Evolutionary conservation across 1,140 invertebrate genomes (phyloP), one percentile per base, ranked within the genome.

Genomic region (Heliconius hermathena): DNA sequence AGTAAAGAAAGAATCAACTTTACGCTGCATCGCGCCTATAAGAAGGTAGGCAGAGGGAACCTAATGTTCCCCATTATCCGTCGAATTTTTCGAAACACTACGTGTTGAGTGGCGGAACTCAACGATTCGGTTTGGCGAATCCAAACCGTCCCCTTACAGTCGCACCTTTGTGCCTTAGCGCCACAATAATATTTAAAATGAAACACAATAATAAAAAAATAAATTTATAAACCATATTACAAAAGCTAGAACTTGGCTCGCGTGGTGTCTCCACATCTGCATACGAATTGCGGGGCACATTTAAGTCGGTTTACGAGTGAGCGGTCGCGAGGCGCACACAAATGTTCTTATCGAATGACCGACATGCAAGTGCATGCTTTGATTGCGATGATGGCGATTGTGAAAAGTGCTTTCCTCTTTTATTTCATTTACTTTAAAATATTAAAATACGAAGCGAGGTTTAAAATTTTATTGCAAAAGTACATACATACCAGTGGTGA

Each of bases 201-300:
- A 46, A 46, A 46, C 16, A 52, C 49, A 52, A 52, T 1, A n/a
- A n/a, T 57, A 11, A 57, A 57, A 57, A n/a, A 57, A 9, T 22
- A n/a, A 57, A 57, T 57, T 54, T 3, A 54, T 8, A 22, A 1
- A 5, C 13, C 49, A 22, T 70, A 76, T 36, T 6, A 46, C 13
- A 70, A 70, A 70, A 46, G 70, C 57, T 70, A 41, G 36, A 57
- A 22, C 36, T 76, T 46, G 74, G 74, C 74, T 76, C 75, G 82
- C 83, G 82, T 87, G 84, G 81, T 76, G 81, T 80, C 82, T 81
- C 72, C 77, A 84, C 81, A 88, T 89, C 87, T 86, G 87, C 88
- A 89, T 89, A 87, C 86, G 84, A 89, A 89, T 88, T 83, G 84
- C 77, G 54, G 57, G 71, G 78, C 78, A 81, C 81, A 76, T 81